Conservation (phyloP, 2,113 vertebrate species). For the Mormoops blainvillei region DNA sequence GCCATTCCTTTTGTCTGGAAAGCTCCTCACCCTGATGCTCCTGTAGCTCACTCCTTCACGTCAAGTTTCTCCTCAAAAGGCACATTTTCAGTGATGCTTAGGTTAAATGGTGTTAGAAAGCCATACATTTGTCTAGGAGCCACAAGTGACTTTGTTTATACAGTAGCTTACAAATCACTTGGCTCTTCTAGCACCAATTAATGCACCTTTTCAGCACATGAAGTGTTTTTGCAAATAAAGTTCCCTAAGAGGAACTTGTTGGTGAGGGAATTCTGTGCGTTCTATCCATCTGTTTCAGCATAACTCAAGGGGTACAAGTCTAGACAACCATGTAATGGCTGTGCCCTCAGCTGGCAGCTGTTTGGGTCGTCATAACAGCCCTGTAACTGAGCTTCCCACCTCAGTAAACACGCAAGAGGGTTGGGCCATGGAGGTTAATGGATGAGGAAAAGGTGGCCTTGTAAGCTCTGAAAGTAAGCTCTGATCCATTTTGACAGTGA, state of each 20-base stretch:
- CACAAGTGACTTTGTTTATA: neutral
- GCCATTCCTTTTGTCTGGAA: neutral
- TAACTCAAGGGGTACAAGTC: conserved; percentile 31
- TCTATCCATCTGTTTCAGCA: conserved; percentile 47
- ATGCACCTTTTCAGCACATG: neutral
- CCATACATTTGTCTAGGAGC: neutral
- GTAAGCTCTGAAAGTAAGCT: neutral
- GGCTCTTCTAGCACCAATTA: neutral
- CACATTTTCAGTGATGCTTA: neutral
- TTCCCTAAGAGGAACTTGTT: neutral
- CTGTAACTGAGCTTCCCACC: neutral
- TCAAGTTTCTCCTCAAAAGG: neutral
- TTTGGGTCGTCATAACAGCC: neutral
- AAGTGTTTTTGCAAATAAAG: conserved; percentile 2
- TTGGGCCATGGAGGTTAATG: neutral
- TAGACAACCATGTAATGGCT: conserved; percentile 44
- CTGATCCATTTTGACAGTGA: neutral
- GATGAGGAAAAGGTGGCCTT: neutral
- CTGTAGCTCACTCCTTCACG: neutral
- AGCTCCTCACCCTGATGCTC: neutral
- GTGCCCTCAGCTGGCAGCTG: conserved; percentile 8
- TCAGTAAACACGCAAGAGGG: neutral
- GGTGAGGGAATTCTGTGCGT: neutral
- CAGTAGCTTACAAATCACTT: neutral
- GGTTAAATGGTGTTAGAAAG: neutral